Percentiles rank a stretch among this genome's conserved stretches.
phyloP scores from a whole-genome alignment of 2,888 invertebrate genomes.

The Criorhina ranunculi region DNA sequence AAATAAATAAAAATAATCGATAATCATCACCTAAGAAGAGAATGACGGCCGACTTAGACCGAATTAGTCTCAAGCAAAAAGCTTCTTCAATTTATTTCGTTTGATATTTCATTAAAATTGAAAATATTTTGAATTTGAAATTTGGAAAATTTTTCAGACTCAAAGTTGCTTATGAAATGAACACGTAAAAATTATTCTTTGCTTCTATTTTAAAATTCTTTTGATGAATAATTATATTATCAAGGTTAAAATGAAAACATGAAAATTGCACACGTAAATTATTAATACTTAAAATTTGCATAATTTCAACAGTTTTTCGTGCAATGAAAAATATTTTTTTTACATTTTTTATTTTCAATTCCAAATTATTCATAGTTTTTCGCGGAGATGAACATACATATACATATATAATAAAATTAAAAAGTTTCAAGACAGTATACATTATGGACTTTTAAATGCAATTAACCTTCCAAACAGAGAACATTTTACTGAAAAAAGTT shows the following conservation, averaged over 20 bases:
- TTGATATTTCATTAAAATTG: background rate
- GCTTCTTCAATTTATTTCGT: background rate
- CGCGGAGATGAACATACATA: no score
- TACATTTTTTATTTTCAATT: background rate
- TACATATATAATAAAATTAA: no score
- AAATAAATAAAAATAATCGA: background rate
- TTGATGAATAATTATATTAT: conserved; percentile 11
- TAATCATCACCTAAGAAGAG: background rate
- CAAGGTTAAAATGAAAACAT: conserved; percentile 6
- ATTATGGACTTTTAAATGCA: no score
- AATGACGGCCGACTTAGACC: background rate
- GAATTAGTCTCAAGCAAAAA: background rate
- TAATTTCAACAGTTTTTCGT: conserved; percentile 9
- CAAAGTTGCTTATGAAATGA: background rate
- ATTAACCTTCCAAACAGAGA: no score
- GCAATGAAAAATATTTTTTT: background rate
- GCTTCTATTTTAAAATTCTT: conserved; percentile 18
- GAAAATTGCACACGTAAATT: conserved; percentile 4
- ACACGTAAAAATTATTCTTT: conserved; percentile 1
- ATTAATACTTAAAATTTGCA: conserved; percentile 1
- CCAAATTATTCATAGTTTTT: background rate
- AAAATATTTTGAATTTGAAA: background rate
- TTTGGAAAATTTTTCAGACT: background rate
- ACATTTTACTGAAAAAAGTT: no score
- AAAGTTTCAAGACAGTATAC: no score